Evolutionary conservation across 2,113 vertebrate species (phyloP).

Genomic region (Phrynocephalus versicolor): DNA sequence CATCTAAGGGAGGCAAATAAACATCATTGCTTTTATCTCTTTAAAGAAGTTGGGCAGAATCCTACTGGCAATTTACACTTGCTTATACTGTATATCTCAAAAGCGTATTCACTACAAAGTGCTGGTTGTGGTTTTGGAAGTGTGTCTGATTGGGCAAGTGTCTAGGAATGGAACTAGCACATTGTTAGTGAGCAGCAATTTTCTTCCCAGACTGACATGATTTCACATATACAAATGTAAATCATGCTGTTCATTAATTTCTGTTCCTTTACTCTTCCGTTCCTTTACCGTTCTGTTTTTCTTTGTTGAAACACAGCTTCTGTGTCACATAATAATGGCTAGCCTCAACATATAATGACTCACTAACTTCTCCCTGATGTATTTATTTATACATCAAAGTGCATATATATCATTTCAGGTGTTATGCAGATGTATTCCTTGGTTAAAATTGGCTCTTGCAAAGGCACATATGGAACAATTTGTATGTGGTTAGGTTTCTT

Average conservation of each 20-base stretch:
- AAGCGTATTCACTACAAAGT: no score
- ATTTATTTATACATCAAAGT: slow-evolving; percentile 4
- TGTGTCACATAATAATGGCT: neutral
- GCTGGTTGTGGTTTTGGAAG: no score
- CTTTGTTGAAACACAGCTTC: neutral
- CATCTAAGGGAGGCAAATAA: neutral
- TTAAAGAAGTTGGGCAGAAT: neutral
- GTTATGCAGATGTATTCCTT: neutral
- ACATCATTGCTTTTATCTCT: neutral
- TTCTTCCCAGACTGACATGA: no score
- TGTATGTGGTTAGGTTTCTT: neutral
- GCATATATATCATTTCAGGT: neutral
- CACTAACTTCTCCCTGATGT: neutral
- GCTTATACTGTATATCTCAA: no score
- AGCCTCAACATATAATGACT: neutral
- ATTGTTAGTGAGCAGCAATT: no score
- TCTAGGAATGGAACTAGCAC: no score
- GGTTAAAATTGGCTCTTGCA: neutral
- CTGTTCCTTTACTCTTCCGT: neutral
- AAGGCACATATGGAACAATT: slow-evolving; percentile 14
- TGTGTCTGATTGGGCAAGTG: no score
- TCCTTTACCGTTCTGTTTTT: neutral
- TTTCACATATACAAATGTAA: no score
- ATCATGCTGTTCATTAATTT: neutral
- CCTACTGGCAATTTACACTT: no score